Conservation (phyloP, 1,140 invertebrate genomes). For the Formica selysi region DNA sequence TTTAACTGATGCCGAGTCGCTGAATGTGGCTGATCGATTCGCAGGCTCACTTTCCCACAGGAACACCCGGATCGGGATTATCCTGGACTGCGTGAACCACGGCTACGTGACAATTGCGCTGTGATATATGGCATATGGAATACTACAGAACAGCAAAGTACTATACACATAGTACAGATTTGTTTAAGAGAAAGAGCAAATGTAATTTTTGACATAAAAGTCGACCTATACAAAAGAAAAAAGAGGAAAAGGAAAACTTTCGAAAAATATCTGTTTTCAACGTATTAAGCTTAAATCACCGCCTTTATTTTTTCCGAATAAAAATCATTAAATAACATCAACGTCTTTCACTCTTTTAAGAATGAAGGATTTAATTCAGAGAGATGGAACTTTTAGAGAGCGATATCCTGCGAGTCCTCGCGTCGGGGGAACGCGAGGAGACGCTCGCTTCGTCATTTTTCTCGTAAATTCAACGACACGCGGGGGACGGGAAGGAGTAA, state of each 20-base stretch:
- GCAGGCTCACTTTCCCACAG: conserved; percentile 48
- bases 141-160: neutral
- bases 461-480: conserved; percentile 76
- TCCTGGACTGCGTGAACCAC: conserved; percentile 17
- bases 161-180: no score
- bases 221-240: neutral
- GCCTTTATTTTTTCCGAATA: neutral
- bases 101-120: conserved; percentile 38
- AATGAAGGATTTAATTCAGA: neutral
- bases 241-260: neutral
- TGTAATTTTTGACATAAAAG: neutral
- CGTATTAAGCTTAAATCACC: neutral
- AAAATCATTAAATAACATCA: neutral
- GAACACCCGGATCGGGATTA: neutral
- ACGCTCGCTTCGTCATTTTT: conserved; percentile 76
- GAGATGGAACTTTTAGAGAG: conserved; percentile 33
- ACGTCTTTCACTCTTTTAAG: neutral
- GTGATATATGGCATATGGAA: neutral
- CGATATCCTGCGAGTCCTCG: conserved; percentile 40
- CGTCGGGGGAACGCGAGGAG: conserved; percentile 58
- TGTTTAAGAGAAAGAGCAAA: neutral
- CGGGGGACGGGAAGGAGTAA: conserved; percentile 8
- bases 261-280: neutral
- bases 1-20: conserved; percentile 40
- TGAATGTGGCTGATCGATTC: conserved; percentile 37